Percentiles rank a stretch among this genome's conserved stretches.
Conservation (phyloP, 2,888 invertebrate species). For the Cephonodes hylas region DNA sequence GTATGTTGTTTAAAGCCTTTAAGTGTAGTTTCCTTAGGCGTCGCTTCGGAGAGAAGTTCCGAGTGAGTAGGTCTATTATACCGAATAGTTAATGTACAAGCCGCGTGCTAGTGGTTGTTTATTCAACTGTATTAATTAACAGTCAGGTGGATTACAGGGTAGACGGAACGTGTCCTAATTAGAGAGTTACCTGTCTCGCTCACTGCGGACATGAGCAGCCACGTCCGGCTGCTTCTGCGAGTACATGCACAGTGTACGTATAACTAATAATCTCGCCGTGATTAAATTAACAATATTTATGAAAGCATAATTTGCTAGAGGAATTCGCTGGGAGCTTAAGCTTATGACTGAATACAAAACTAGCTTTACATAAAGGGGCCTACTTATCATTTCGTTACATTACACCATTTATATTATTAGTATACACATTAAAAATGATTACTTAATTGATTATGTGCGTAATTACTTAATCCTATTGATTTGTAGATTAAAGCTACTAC, state of each 20-base stretch:
- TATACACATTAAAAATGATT: too few species aligned
- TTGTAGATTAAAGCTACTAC: background rate
- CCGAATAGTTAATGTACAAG: conserved; percentile 37
- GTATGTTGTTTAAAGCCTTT: background rate
- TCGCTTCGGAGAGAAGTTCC: background rate
- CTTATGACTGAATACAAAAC: too few species aligned
- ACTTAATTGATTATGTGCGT: too few species aligned
- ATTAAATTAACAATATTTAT: background rate
- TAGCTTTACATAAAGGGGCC: too few species aligned
- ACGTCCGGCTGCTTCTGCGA: background rate
- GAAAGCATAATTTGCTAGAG: too few species aligned
- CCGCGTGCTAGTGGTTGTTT: conserved; percentile 40
- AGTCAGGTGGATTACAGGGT: conserved; percentile 52
- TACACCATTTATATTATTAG: too few species aligned
- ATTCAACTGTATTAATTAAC: conserved; percentile 52
- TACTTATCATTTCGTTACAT: too few species aligned
- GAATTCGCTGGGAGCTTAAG: too few species aligned
- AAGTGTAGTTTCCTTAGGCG: background rate
- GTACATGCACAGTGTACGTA: background rate
- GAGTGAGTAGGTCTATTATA: conserved; percentile 6
- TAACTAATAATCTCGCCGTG: background rate
- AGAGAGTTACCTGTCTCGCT: conserved; percentile 32
- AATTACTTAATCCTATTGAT: background rate
- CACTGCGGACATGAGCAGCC: conserved; percentile 14
- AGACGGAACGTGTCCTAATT: conserved; percentile 54